Base-by-base conservation (phyloP, 2,888 invertebrate species). In the Gastrophysa polygoni region DNA sequence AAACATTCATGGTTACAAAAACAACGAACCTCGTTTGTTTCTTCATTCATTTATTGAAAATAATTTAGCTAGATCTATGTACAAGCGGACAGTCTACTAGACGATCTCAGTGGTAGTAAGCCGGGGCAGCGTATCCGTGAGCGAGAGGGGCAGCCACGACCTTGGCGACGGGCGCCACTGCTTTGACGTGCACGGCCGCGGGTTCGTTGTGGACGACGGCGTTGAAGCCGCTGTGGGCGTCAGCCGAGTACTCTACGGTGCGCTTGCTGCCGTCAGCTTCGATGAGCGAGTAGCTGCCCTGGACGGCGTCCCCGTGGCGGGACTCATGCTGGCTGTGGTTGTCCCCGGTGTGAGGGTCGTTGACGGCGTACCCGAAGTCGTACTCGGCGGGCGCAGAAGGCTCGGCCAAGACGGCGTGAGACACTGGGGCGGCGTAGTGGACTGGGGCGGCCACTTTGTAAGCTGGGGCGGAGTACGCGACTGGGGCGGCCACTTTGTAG, bases 221-320 rank as follows among this genome's bases (percentile, higher is more conserved):
- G 71, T 85, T 83, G 78, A 85, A 85, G 59, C 85, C 85, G 63
- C 77, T 82, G 69, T 83, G 82, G n/a, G 81, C 78, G 71, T 85
- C 85, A 21, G 85, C 83, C 58, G 81, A 81, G 75, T 85, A 85
- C 18, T 84, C 82, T n/a, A 85, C 85, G 34, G 81, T 79, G 63
- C 85, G 82, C 57, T 79, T 81, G 69, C 81, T 80, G 32, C 85
- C 85, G 77, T 85, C 85, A 20, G 85, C 74, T 65, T 85, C 85
- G 66, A 85, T 77, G 2, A 85, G 73, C 57, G 83, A 82, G 71
- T 85, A 85, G 67, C 80, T 77, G 4, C 85, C 85, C 62, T 83
- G 81, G 18, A 85, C 85, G 59, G 77, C 79, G 73, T 85, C 84
- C 57, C 84, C 85, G 69, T 82, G 81, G 63, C 85, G 83, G 1